Evolutionary conservation across 2,113 vertebrate genomes (phyloP), one percentile per base, ranked within the genome.

Genomic region (Aplodontia rufa): DNA sequence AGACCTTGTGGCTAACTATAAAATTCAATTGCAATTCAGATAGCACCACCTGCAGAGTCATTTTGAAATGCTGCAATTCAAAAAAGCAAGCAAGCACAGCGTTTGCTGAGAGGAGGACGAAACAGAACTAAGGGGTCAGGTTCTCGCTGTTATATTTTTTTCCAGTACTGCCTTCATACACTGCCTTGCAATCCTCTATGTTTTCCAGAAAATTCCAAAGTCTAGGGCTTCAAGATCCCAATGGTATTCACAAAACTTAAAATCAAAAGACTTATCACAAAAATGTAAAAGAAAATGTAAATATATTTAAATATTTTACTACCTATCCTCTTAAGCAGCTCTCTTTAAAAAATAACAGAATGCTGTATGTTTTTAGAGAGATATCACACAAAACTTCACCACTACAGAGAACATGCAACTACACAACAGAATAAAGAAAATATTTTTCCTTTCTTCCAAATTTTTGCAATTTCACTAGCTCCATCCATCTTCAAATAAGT

Each of bases 1-100:
- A 90, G 66, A n/a, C 68, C 53, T 72, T 66, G n/a, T 42, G 35
- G 83, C 32, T 71, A 75, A 64, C 84, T 90, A 49, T 74, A 92
- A 86, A 90, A 78, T 84, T 81, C 49, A 22, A 28, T 78, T 94
- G 94, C 28, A 81, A 32, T 75, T 96, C 90, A 60, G 30, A 86
- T 22, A 82, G 74, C 93, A 95, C 81, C 78, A 87, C 81, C 81
- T 86, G 62, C 93, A 95, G 93, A 93, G 87, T 53, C 40, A 74
- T 95, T 86, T 64, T 32, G 55, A 76, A 37, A 80, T 30, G 40
- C 8, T 82, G 51, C 66, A 78, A 94, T 87, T 89, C 80, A 71
- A 51, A 93, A 90, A 93, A 16, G 80, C 81, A 72, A 91, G 66
- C 68, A 83, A 93, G 78, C 64, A 49, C n/a, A 90, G 40, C 40